Base-by-base conservation (phyloP, 2,113 vertebrate genomes). In the Entelurus aequoreus region DNA sequence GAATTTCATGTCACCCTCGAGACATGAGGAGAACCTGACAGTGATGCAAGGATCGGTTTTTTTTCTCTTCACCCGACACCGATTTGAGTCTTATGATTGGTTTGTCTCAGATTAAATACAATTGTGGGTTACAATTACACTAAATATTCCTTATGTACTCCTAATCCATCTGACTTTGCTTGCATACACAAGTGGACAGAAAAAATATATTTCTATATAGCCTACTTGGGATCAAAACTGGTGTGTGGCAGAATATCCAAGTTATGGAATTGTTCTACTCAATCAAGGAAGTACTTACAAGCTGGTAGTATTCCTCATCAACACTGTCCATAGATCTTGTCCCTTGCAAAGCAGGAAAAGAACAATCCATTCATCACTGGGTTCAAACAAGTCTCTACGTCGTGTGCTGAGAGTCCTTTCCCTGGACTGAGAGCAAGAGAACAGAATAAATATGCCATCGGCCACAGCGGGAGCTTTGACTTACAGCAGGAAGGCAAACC, bases 371-470 rank as follows among this genome's bases (percentile, higher is more conserved):
- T 80, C 66, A 75, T 79, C 78, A 77, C 52, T 1, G 1, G 61
- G 68, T 72, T 83, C 74, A 84, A 81, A 83, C 71, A 78, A 6
- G 15, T 40, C 73, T 79, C 81, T 73, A 71, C 63, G 10, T 56
- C n/a, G 40, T 69, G 63, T 77, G 77, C 70, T 56, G 62, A 68
- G 75, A 67, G 55, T 81, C 71, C 51, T 50, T 66, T 76, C 63
- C 28, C 13, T 10, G 61, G 28, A 63, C 2, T 47, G 28, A 56
- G 47, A 72, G 73, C 68, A 72, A 52, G 28, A 56, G 47, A 74
- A 72, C 68, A 74, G 74, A 78, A 77, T 76, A 84, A 82, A 87
- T 76, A 79, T 71, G 76, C 57, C 74, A 69, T 75, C 38, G 5
- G 66, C 40, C 5, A 19, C 6, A 1, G 56, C 69, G 53, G 54